Evolutionary conservation across 2,113 vertebrate genomes (phyloP).

Genomic region (Pangasianodon gigas): DNA sequence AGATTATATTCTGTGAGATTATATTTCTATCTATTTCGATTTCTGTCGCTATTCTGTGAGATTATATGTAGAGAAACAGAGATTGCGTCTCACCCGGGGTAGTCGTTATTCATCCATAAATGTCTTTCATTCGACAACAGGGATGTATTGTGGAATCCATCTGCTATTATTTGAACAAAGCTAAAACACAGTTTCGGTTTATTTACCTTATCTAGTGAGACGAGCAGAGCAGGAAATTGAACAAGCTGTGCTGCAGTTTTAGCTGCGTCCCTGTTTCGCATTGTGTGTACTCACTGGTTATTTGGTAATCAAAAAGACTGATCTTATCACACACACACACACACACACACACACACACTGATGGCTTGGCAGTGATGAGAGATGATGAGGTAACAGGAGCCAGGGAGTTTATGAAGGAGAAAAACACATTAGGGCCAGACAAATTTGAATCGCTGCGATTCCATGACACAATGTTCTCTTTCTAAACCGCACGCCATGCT

Average conservation of each 20-base stretch:
- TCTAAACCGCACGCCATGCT: background rate
- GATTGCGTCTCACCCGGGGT: background rate
- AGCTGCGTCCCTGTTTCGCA: background rate
- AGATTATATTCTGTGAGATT: background rate
- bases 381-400: conserved; percentile 19
- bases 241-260: background rate
- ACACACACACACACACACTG: background rate
- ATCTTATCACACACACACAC: background rate
- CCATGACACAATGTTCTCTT: conserved; percentile 16
- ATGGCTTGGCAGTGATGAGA: background rate
- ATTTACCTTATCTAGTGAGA: conserved; percentile 23
- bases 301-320: conserved; percentile 29
- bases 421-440: background rate
- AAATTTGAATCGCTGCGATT: background rate
- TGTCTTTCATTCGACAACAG: background rate
- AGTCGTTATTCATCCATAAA: background rate
- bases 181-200: background rate
- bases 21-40: background rate
- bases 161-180: background rate
- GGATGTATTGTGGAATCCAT: background rate
- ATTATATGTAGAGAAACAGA: background rate
- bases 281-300: conserved; percentile 34
- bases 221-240: conserved; percentile 34
- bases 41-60: background rate
- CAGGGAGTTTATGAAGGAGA: conserved; percentile 14